These are phyloP conservation scores for Dipodomys ordii DNA, from an alignment of 2,113 vertebrate species.

Conservation along the genomic window DNA sequence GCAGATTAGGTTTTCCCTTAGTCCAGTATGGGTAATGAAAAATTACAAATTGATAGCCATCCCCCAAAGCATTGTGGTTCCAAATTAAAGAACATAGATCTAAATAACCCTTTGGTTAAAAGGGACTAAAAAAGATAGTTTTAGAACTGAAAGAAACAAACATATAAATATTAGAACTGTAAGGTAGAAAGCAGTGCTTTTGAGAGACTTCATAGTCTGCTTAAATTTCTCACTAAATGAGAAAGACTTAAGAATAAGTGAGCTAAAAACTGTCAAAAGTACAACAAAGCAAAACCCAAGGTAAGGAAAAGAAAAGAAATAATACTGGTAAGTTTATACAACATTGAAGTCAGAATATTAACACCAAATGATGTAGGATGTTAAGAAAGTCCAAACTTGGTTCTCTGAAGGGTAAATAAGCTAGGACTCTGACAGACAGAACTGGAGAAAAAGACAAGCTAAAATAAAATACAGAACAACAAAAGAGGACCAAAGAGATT, in stretches of 20 bases:
- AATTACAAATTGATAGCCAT: neutral
- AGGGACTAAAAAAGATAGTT: slow-evolving; percentile 7
- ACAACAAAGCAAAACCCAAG: neutral
- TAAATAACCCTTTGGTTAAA: neutral
- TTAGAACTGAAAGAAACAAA: slow-evolving; percentile 44
- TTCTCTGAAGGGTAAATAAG: neutral
- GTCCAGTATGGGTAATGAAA: neutral
- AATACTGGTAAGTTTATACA: neutral
- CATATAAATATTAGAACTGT: slow-evolving; percentile 21
- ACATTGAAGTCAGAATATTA: neutral
- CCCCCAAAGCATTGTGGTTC: neutral
- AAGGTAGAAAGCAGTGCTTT: neutral
- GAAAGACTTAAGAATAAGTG: neutral
- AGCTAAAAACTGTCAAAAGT: neutral
- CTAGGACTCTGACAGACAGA: neutral
- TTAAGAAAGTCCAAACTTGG: neutral
- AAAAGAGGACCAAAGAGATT: neutral
- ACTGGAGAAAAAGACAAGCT: neutral
- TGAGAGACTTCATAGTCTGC: neutral
- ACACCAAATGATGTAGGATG: neutral
- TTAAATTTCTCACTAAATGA: too few species aligned
- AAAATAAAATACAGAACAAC: neutral
- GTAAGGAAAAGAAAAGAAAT: neutral
- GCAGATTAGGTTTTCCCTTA: neutral
- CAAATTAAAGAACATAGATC: neutral